Conservation (phyloP, 2,113 vertebrate species). For the Ranitomeya imitator region DNA sequence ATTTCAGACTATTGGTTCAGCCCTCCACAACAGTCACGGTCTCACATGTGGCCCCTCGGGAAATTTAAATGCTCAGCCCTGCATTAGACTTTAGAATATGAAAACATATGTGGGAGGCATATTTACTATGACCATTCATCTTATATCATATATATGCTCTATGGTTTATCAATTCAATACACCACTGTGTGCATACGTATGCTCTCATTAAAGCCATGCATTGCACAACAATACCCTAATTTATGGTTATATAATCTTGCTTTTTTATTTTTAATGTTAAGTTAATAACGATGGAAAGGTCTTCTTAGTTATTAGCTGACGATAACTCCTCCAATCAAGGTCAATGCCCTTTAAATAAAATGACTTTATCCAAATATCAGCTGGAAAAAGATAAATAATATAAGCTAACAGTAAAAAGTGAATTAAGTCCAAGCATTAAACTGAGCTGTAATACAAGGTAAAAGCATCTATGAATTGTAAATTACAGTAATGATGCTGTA, state of each 20-base stretch:
- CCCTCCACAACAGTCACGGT: too few species aligned
- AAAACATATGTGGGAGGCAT: not conserved
- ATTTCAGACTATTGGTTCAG: too few species aligned
- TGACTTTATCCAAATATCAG: not conserved
- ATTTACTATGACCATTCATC: constrained; percentile 18
- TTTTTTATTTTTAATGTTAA: constrained; percentile 24
- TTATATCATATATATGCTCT: not conserved
- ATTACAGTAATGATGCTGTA: constrained; percentile 20
- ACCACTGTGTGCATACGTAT: not conserved
- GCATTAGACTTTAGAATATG: constrained; percentile 2
- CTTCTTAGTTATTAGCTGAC: not conserved
- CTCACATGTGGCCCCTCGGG: too few species aligned
- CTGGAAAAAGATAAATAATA: not conserved
- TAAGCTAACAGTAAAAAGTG: not conserved
- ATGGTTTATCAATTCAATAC: not conserved
- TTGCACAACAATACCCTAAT: not conserved
- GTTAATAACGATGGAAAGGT: constrained; percentile 6
- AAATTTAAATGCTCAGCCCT: not conserved
- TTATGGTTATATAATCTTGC: constrained; percentile 1
- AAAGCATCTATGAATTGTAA: not conserved
- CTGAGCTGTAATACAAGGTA: not conserved
- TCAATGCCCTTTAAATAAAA: not conserved
- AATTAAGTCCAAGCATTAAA: not conserved
- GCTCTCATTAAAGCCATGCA: not conserved
- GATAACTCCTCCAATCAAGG: not conserved